Percentiles rank a stretch among this genome's conserved stretches.
Evolutionary conservation across 2,888 invertebrate species (phyloP).

Genomic region (Caenorhabditis doughertyi): DNA sequence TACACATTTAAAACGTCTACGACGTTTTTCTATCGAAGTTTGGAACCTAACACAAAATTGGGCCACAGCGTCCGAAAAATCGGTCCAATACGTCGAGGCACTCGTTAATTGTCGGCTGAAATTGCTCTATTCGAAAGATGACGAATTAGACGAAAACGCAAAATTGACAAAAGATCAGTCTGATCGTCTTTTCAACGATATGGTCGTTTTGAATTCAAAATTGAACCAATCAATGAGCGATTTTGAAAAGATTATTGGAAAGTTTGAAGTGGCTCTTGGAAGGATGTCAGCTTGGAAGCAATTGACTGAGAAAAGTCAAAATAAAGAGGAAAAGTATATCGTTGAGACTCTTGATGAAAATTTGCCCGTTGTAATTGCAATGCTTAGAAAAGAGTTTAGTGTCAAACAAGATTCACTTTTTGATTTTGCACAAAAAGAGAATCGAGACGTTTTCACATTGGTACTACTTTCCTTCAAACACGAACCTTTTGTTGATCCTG

Average conservation of each 20-base stretch:
- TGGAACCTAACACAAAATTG: conserved; percentile 76
- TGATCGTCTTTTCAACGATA: conserved; percentile 32
- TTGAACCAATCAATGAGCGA: conserved; percentile 59
- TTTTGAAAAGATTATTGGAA: conserved; percentile 66
- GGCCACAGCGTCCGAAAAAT: conserved; percentile 59
- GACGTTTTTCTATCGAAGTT: conserved; percentile 73
- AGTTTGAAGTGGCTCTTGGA: conserved; percentile 64
- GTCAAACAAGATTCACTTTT: conserved; percentile 53
- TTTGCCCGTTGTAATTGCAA: conserved; percentile 64
- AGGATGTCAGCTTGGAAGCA: conserved; percentile 67
- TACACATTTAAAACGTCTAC: conserved; percentile 65
- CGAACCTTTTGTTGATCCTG: conserved; percentile 71
- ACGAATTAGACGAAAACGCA: conserved; percentile 7
- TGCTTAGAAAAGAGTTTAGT: conserved; percentile 63
- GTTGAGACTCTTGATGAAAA: conserved; percentile 57
- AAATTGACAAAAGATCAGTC: conserved; percentile 48
- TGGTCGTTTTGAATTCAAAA: conserved; percentile 58
- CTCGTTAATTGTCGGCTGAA: conserved; percentile 67
- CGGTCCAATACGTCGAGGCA: conserved; percentile 50
- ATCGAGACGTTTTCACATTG: conserved; percentile 65
- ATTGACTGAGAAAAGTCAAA: conserved; percentile 54
- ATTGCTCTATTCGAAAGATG: conserved; percentile 60
- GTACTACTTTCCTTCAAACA: conserved; percentile 65
- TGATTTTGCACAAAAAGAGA: conserved; percentile 65
- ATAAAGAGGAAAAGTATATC: conserved; percentile 53